These are phyloP conservation scores for Rhinichthys klamathensis DNA, from an alignment of 2,113 vertebrate species.

Conservation along the genomic window DNA sequence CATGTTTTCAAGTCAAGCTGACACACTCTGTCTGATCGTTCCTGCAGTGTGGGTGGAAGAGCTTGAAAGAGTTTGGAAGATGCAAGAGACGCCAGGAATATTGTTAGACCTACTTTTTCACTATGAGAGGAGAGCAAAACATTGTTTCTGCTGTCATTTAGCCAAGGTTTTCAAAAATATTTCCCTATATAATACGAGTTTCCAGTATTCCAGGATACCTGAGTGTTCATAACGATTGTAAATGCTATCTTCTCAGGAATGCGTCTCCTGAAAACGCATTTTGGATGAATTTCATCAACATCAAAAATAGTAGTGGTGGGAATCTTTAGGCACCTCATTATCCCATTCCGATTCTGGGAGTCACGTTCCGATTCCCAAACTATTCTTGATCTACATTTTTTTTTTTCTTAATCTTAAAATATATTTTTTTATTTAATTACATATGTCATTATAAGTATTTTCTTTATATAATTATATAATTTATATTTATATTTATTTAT, in stretches of 20 bases:
- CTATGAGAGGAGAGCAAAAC: not conserved
- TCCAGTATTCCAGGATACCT: not conserved
- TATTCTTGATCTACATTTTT: no score
- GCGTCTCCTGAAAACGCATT: not conserved
- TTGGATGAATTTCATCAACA: not conserved
- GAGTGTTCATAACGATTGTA: not conserved
- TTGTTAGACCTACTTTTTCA: not conserved
- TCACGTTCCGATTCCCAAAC: no score
- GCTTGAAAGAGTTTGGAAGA: conserved; percentile 2
- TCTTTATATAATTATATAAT: no score
- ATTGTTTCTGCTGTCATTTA: not conserved
- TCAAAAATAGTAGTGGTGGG: no score
- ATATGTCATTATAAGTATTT: no score
- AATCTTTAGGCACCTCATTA: no score
- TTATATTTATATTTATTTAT: no score
- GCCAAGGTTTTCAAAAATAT: not conserved
- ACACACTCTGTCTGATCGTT: not conserved
- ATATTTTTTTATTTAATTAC: no score
- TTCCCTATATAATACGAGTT: not conserved
- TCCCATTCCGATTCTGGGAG: no score
- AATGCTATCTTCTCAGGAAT: not conserved
- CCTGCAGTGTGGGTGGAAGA: conserved; percentile 1
- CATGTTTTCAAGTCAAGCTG: conserved; percentile 23
- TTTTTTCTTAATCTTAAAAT: no score
- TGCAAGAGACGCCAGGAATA: not conserved